Evolutionary conservation across 2,797 vertebrate species (phyloP).

Genomic region (Nothura maculosa): DNA sequence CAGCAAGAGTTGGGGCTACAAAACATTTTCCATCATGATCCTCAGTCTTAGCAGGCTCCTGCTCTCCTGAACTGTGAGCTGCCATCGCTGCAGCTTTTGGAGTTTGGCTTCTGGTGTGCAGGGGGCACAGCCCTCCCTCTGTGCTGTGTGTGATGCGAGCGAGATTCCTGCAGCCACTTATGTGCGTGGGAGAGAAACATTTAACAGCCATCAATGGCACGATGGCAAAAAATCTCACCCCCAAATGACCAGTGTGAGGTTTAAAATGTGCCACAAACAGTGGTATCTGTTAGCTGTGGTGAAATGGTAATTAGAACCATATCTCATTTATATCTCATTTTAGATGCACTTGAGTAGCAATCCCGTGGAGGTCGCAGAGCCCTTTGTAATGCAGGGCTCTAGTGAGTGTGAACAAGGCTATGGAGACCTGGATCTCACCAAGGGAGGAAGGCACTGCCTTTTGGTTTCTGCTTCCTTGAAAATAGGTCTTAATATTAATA

Average conservation of each 20-base stretch:
- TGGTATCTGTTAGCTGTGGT: neutral
- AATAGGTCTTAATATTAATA: neutral
- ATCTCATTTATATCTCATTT: neutral
- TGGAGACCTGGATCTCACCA: neutral
- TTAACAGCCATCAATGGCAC: neutral
- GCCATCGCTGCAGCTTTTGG: conserved; percentile 15
- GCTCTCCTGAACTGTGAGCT: conserved; percentile 1
- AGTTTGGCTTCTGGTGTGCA: conserved; percentile 6
- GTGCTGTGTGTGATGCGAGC: neutral
- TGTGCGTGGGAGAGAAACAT: neutral
- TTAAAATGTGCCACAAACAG: conserved; percentile 8
- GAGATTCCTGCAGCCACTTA: conserved; percentile 22
- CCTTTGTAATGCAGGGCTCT: neutral
- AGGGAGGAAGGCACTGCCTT: neutral
- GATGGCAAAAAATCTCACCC: neutral
- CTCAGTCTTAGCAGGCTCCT: conserved; percentile 31
- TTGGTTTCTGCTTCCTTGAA: neutral
- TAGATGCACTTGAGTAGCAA: fast-evolving
- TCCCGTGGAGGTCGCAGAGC: neutral
- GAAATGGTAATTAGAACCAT: neutral
- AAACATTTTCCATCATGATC: conserved; percentile 63
- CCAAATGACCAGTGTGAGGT: neutral
- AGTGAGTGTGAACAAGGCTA: neutral
- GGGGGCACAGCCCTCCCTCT: neutral
- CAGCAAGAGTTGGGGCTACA: conserved; percentile 33